Conservation (phyloP, 2,888 invertebrate genomes). For the Stegophylla sp. region DNA sequence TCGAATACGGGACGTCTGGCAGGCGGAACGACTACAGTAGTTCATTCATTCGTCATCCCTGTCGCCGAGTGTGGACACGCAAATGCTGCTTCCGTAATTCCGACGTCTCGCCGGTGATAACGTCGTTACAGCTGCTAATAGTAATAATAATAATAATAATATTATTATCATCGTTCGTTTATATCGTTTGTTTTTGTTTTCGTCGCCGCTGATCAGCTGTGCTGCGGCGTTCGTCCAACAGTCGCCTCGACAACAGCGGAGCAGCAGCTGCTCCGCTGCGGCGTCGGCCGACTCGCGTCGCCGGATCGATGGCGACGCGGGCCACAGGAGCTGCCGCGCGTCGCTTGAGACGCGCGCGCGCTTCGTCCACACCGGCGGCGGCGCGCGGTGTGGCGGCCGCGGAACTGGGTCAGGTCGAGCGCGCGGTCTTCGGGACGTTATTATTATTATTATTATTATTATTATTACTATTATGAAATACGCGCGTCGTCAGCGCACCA, state of each 20-base stretch:
- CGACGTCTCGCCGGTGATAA: too few relatives aligned
- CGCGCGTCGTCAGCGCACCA: background rate
- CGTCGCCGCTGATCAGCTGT: constrained; percentile 28
- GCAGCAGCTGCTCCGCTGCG: background rate
- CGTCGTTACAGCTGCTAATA: too few relatives aligned
- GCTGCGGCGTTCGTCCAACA: background rate
- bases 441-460: too few relatives aligned
- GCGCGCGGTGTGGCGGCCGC: background rate
- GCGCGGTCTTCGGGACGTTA: background rate
- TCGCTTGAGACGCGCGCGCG: background rate
- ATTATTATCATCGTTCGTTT: background rate
- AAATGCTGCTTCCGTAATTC: too few relatives aligned
- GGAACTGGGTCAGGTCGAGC: background rate
- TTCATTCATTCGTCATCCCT: too few relatives aligned
- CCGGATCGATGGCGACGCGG: constrained; percentile 15
- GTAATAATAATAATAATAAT: background rate
- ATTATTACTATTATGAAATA: too few relatives aligned
- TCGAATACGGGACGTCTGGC: too few relatives aligned
- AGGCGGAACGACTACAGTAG: too few relatives aligned
- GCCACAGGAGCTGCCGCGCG: background rate
- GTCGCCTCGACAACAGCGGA: too few relatives aligned
- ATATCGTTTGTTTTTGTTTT: constrained; percentile 52
- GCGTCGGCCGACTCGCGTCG: background rate
- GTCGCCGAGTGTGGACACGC: too few relatives aligned
- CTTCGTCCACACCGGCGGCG: too few relatives aligned